Percentiles rank a stretch among this genome's conserved stretches.
Conservation (phyloP, 2,113 vertebrate genomes). For the Numida meleagris region DNA sequence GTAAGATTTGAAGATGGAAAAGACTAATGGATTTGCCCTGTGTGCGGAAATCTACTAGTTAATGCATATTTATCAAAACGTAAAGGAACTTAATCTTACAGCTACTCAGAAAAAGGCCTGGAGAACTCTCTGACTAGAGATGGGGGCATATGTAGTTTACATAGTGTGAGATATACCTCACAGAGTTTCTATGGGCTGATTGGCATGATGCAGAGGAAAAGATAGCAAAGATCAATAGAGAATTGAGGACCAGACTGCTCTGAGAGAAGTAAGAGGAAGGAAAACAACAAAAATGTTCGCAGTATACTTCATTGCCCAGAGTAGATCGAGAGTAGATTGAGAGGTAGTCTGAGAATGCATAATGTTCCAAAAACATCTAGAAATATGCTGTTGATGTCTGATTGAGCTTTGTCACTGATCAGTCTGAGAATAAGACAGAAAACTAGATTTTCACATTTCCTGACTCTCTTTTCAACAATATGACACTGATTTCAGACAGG, state of each 20-base stretch:
- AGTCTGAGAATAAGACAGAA: background rate
- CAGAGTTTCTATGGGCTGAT: background rate
- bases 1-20: background rate
- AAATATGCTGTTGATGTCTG: background rate
- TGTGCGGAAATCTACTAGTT: background rate
- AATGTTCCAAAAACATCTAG: conserved; percentile 14
- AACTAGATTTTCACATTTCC: background rate
- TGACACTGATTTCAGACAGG: background rate
- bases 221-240: background rate
- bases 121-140: background rate
- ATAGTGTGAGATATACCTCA: background rate
- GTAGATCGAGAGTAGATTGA: no score
- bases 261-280: background rate
- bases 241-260: background rate
- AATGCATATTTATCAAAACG: background rate
- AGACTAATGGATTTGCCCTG: background rate
- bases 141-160: background rate
- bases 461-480: background rate
- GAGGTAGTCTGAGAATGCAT: background rate
- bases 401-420: background rate
- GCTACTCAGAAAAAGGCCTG: background rate
- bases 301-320: background rate
- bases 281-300: background rate
- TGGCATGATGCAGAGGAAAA: background rate
- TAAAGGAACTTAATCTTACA: background rate